phyloP scores from a whole-genome alignment of 2,113 vertebrate genomes.

The Rutilus rutilus region DNA sequence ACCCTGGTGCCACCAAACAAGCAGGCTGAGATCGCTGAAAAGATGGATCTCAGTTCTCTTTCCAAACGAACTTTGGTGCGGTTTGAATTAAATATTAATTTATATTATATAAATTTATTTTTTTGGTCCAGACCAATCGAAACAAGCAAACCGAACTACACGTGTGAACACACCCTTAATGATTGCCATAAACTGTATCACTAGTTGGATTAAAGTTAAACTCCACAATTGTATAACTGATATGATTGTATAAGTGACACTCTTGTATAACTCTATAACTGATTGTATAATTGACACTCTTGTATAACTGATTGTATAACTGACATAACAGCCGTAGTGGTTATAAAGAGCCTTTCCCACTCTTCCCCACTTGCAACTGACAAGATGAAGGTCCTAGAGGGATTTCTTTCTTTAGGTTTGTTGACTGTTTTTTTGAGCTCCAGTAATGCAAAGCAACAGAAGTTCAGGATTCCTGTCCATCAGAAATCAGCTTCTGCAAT shows the following conservation, averaged over 20 bases:
- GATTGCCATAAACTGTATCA: neutral
- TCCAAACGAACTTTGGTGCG: too few relatives aligned
- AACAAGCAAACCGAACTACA: neutral
- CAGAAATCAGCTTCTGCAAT: conserved; percentile 58
- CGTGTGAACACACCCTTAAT: neutral
- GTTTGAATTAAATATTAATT: neutral
- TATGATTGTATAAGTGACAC: neutral
- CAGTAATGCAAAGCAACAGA: conserved; percentile 48
- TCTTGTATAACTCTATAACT: neutral
- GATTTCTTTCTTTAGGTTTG: conserved; percentile 59
- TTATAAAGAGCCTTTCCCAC: conserved; percentile 45
- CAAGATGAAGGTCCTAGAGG: conserved; percentile 74
- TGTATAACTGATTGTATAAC: neutral
- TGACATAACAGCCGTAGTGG: neutral
- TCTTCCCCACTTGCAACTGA: conserved; percentile 28
- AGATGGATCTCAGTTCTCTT: too few relatives aligned
- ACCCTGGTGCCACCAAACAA: too few relatives aligned
- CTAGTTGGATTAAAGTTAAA: neutral
- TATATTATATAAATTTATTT: too few relatives aligned
- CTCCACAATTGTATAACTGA: neutral
- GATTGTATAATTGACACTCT: neutral
- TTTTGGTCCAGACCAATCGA: neutral
- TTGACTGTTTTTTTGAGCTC: conserved; percentile 58
- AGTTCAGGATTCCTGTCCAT: conserved; percentile 70
- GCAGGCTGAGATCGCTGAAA: too few relatives aligned